These are phyloP conservation scores for Catharus bicknelli DNA, from an alignment of 2,113 vertebrate species.

Conservation along the genomic window DNA sequence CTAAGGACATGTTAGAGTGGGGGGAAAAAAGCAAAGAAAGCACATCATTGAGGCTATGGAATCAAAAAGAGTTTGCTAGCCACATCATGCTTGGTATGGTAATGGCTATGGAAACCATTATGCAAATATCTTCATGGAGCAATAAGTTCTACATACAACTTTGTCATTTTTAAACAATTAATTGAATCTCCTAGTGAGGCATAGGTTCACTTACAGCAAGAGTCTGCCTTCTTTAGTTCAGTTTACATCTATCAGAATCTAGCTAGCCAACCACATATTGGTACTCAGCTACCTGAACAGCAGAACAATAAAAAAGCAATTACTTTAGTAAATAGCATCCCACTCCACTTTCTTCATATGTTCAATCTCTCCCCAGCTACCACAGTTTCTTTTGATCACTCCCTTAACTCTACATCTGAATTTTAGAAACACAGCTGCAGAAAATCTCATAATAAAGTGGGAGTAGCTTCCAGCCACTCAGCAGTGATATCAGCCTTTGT, in stretches of 20 bases:
- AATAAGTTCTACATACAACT: not conserved
- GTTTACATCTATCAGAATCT: not conserved
- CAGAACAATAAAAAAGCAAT: not conserved
- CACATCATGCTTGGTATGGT: not conserved
- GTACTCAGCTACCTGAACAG: not conserved
- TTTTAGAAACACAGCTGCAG: constrained; percentile 12
- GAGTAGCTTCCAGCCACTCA: not conserved
- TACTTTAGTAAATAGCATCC: not conserved
- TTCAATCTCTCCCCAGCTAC: not conserved
- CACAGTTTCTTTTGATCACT: not conserved
- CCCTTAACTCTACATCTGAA: not conserved
- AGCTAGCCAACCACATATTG: not conserved
- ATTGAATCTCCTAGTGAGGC: not conserved
- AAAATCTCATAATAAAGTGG: not conserved
- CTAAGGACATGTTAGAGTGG: not conserved
- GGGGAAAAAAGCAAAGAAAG: not conserved
- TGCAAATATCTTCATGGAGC: not conserved
- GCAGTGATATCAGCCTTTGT: not conserved
- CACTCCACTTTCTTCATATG: not conserved
- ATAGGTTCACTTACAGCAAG: not conserved
- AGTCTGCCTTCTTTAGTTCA: not conserved
- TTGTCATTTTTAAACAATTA: not conserved
- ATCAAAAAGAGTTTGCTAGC: not conserved
- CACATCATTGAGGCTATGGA: not conserved
- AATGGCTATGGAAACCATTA: not conserved